Base-by-base conservation (phyloP, 1,140 invertebrate species). In the Leptonema lineaticorne region DNA sequence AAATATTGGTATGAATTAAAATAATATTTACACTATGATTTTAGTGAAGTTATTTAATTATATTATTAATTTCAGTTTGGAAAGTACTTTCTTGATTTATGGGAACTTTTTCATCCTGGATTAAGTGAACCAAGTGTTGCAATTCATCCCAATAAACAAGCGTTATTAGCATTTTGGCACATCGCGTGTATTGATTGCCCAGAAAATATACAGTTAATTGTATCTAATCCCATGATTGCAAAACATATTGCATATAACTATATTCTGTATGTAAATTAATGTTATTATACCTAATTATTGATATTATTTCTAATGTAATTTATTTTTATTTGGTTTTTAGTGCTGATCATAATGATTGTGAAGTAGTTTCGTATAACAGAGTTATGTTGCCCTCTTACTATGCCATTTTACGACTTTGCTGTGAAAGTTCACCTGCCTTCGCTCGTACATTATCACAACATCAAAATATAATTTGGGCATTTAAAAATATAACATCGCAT, bases 191-290 rank as follows among this genome's bases (percentile, higher is more conserved):
- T 90, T 2, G 94, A 97, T 77, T 97, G 94, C 79, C 90, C 92
- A 0, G 94, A 97, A 80, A 97, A 96, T 80, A 88, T 96, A 33
- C 88, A 93, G 75, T 85, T 92, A 29, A 94, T 96, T 73, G 85
- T 94, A 63, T 87, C 89, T 71, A 94, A 94, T 81, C 88, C 86
- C 69, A 87, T 89, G 76, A 91, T 94, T 71, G 92, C 85, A 67
- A 96, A 94, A 79, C 96, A 97, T 76, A 95, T 97, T 79, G 94
- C 93, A 73, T 97, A 96, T 84, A 97, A 96, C 81, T 97, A 97
- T 78, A 97, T 97, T 78, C 81, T 97, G 93, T 96, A 85, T 90
- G 91, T 87, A 26, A 14, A 63, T 41, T 45, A 62, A 18, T 41
- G 29, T 62, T 67, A 1, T 58, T 67, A 5, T 30, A 30, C 20